phyloP scores from a whole-genome alignment of 2,113 vertebrate genomes.

The Cygnus buccinator region DNA sequence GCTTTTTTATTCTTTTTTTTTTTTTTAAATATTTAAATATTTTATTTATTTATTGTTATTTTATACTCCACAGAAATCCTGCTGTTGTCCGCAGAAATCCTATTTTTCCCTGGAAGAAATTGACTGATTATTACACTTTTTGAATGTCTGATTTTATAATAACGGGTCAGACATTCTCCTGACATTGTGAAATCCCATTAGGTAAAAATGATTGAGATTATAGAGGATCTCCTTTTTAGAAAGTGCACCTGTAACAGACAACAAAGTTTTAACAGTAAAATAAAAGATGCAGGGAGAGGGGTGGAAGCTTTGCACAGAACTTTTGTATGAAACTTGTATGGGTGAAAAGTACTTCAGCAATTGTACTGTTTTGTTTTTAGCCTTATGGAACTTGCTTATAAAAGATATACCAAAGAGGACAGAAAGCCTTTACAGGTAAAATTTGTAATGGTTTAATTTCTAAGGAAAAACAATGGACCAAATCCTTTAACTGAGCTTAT shows the following conservation, averaged over 20 bases:
- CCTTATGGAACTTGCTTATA: neutral
- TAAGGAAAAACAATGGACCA: neutral
- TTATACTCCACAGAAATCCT: neutral
- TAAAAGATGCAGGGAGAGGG: neutral
- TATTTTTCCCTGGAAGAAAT: neutral
- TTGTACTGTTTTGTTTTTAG: neutral
- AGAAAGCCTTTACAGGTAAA: neutral
- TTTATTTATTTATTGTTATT: neutral
- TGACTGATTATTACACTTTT: neutral
- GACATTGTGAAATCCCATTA: neutral
- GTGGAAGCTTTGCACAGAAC: neutral
- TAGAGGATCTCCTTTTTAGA: neutral
- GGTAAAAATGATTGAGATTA: neutral
- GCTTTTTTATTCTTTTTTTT: neutral
- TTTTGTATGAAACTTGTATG: neutral
- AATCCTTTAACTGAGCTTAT: neutral
- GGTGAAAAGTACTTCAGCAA: neutral
- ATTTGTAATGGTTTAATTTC: neutral
- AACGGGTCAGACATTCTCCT: neutral
- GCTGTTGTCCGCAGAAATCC: neutral
- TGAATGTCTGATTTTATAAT: neutral
- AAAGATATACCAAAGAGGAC: neutral
- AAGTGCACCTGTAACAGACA: neutral
- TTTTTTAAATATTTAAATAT: neutral
- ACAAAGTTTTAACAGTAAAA: neutral